Evolutionary conservation across 2,113 vertebrate species (phyloP).

Genomic region (Scomber colias): DNA sequence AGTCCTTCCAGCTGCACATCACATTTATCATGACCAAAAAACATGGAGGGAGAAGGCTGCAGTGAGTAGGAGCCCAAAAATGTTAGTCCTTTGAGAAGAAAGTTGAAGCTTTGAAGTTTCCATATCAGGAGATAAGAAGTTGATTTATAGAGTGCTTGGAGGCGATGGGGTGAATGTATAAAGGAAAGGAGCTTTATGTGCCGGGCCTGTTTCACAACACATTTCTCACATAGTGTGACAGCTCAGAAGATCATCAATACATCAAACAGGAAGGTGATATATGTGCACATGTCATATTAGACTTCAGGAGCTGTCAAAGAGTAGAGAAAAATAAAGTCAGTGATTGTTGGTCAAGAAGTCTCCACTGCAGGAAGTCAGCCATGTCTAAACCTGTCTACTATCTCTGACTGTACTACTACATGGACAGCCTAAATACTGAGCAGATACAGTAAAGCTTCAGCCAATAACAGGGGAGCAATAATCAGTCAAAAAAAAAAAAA

Average conservation of each 20-base stretch:
- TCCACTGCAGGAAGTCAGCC: too few species aligned
- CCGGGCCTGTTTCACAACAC: not conserved
- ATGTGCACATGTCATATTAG: not conserved
- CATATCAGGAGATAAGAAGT: conserved; percentile 47
- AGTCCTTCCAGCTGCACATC: conserved; percentile 5
- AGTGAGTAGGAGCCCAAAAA: conserved; percentile 18
- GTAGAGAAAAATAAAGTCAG: too few species aligned
- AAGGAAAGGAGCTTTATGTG: not conserved
- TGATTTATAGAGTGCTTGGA: conserved; percentile 58
- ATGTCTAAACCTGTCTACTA: too few species aligned
- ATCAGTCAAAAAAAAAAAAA: too few species aligned
- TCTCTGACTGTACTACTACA: too few species aligned
- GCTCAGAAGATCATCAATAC: conserved; percentile 31
- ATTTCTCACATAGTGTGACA: conserved; percentile 27
- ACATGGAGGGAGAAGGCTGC: not conserved
- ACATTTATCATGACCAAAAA: conserved; percentile 52
- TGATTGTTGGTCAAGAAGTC: too few species aligned
- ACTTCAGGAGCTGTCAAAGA: not conserved
- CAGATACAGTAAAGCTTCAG: too few species aligned
- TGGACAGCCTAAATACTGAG: too few species aligned
- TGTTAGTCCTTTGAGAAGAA: conserved; percentile 41
- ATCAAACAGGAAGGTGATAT: conserved; percentile 6
- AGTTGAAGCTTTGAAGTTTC: conserved; percentile 39
- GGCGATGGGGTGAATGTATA: conserved; percentile 41
- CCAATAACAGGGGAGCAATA: too few species aligned